phyloP scores from a whole-genome alignment of 2,888 invertebrate genomes.

The Sphaeridia pumilis region DNA sequence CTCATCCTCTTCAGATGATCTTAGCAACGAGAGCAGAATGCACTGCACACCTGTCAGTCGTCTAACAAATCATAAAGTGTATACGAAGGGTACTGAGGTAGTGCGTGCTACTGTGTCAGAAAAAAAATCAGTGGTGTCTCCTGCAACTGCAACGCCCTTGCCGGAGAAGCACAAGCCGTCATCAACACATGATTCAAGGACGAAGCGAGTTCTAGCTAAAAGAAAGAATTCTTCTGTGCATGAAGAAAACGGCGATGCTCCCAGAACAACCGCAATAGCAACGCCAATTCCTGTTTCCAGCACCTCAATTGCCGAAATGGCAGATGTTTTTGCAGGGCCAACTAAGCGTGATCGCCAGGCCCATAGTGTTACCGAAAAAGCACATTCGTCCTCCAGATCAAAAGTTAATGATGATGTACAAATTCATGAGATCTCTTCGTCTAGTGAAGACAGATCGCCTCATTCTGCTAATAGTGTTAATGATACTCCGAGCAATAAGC shows the following conservation, averaged over 20 bases:
- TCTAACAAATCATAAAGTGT: not conserved
- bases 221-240: no score
- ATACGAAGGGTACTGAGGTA: no score
- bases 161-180: not conserved
- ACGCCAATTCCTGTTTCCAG: not conserved
- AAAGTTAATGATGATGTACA: conserved; percentile 23
- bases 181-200: not conserved
- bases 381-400: no score
- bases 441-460: conserved; percentile 19
- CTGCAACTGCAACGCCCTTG: no score
- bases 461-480: not conserved
- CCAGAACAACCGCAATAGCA: not conserved
- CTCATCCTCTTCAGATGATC: not conserved
- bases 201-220: not conserved
- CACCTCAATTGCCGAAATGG: not conserved
- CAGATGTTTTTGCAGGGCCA: not conserved
- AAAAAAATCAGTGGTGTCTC: no score
- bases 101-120: no score
- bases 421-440: conserved; percentile 33
- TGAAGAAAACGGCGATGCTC: no score
- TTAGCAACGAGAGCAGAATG: not conserved
- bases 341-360: not conserved
- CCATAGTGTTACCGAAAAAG: no score
- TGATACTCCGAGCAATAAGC: conserved; percentile 3
- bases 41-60: not conserved